Evolutionary conservation across 2,888 invertebrate genomes (phyloP), one percentile per base, ranked within the genome.

Genomic region (Diarsia dahlii): DNA sequence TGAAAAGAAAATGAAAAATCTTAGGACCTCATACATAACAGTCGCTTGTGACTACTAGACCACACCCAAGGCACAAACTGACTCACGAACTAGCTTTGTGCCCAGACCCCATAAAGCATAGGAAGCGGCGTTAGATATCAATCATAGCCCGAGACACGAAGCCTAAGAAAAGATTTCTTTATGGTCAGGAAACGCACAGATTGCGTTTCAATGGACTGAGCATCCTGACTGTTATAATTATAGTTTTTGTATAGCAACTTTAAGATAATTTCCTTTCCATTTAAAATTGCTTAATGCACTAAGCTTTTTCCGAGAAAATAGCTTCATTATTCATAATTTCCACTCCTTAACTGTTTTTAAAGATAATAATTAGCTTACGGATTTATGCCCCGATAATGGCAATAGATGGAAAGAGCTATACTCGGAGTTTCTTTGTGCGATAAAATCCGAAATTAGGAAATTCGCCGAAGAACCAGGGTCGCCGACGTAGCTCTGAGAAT

Each of bases 151-250:
- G 1, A 56, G 60, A 46, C 0, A 48, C 15, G 8, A 62, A n/a
- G 20, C 46, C 45, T 58, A 70, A 70, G 72, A 23, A 70, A 58
- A 63, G 12, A 50, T 74, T 66, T 69, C 28, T 60, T 60, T 70
- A 52, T 23, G 72, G 74, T 70, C 62, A 71, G 81, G 81, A 84
- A 84, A 54, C 23, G n/a, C 1, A 18, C 28, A 65, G 50, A 84
- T 84, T 74, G 72, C 68, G 6, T 67, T n/a, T 2, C 64, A 2
- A 10, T 5, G 3, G 62, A n/a, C 28, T 48, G 20, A 3, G 65
- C 80, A 80, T 78, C 85, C 80, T 68, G 74, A 52, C 50, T 28
- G 23, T 62, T 48, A 28, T 84, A 80, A 85, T 76, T 75, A 74
- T 28, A 67, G 62, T 74, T 65, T 80, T 73, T 80, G 18, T 62